Base-by-base conservation (phyloP, 2,888 invertebrate species). In the Stenolophus ochropezus region DNA sequence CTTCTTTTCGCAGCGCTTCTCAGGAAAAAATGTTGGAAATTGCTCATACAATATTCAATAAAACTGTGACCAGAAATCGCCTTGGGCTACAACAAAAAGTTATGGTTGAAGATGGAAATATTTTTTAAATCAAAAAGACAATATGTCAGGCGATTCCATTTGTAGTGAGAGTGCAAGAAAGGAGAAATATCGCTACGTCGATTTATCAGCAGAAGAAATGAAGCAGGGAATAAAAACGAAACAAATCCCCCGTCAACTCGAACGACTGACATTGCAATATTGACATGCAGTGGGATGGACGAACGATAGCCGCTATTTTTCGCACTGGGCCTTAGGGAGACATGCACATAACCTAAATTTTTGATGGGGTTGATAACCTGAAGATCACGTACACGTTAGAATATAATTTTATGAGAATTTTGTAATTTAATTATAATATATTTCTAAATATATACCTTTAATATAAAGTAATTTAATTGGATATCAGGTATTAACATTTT, bases 71-170 rank as follows among this genome's bases (percentile, higher is more conserved):
- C 21, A 56, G 18, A 56, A 56, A 18, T 56, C 56, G 20, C 33
- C 33, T 18, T 5, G 6, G 42, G 33, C 27, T 20, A 42, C 27
- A 16, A 42, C 14, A 20, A 58, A 42, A 69, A 42, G 18, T 69
- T 47, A 16, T 20, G 16, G 23, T 18, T 69, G 25, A 16, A 4
- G 16, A 69, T 69, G 69, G 69, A 69, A 69, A 69, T 42, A 69
- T 69, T 33, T 69, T 42, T 69, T 42, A 33, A 69, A 69, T 69
- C 27, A 69, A 69, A 69, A 69, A 69, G 33, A 69, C 69, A 69
- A 69, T 69, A 20, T 69, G 69, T 69, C 69, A 69, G 16, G 20
- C 14, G 27, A 69, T 69, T 69, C 11, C 33, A 69, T 69, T 69
- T 69, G 33, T 47, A 4, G 20, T 21, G 18, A n/a, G 11, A 33